Evolutionary conservation across 2,888 invertebrate species (phyloP), one percentile per base, ranked within the genome.

Genomic region (Acanthosepion pharaonis): DNA sequence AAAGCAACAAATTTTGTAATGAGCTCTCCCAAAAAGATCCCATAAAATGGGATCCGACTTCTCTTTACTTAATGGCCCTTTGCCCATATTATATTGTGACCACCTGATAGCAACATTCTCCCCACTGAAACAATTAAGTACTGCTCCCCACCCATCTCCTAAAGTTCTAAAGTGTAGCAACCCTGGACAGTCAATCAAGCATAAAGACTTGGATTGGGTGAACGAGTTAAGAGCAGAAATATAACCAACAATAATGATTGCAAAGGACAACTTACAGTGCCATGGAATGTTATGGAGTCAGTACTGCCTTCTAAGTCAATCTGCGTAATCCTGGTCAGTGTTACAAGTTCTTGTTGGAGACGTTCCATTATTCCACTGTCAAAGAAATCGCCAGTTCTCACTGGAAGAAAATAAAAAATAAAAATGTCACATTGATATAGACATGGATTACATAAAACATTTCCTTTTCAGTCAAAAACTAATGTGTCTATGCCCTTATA

Each of bases 351-450:
- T 98, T 99, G 98, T 97, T 98, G 98, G 92, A 99, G 98, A 0
- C 98, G 98, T 97, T 99, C 99, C 99, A 99, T 99, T 95, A 98
- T 98, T 94, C 99, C 98, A 95, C 98, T 98, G 98, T 99, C 99
- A 98, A 99, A 99, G 98, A 98, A 99, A 98, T 99, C 99, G 97
- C 99, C 99, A 98, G 98, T 98, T 96, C 99, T 98, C 96, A 99
- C 99, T 99, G 98, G 49, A 98, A 98, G 95, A 94, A 94, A 95
- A 94, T 94, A 94, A 95, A 91, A 94, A 42, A 42, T 42, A 92
- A 93, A 92, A 33, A 33, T 91, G 5, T 64, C 94, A 55, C 15
- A 55, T 55, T 59, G 23, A 59, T 59, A 59, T 6, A 59, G 4
- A 59, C 23, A 23, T 20, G 5, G 59, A 23, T 0, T 5, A 59